Base-by-base conservation (phyloP, 1,140 invertebrate species). In the Samia ricini region DNA sequence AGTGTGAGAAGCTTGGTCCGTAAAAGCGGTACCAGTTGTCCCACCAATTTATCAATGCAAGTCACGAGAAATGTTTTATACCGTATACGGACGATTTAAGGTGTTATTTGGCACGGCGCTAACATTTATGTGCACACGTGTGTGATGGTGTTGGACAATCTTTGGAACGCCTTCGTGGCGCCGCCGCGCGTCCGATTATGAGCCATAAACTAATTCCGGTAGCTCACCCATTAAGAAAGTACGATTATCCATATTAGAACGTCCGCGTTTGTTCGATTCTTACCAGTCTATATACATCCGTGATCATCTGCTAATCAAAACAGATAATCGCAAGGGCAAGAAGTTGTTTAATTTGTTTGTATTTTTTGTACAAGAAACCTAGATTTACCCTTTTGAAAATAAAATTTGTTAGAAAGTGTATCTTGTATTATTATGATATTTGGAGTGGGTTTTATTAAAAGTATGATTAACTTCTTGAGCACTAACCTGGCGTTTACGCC, bases 171-270 rank as follows among this genome's bases (percentile, higher is more conserved):
- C 81, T 81, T 69, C 64, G 70, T 75, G 85, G 85, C 85, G 85
- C 85, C 85, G 74, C 61, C 63, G 74, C 68, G n/a, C 67, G 69
- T 69, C 72, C 82, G 83, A 85, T 88, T 85, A 88, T 79, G 81
- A 79, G 79, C 81, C 72, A 87, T 89, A 85, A 85, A 88, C 72
- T 71, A 88, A 89, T 87, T 87, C 86, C 86, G 81, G 86, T 87
- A 89, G 86, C 86, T 60, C 61, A 65, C 68, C 76, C 72, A 80
- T 82, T 85, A 83, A 76, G 66, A 68, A 77, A 61, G 55, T 75
- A 76, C 72, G 73, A 77, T 81, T 84, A 84, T 81, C 76, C 70
- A 65, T 79, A 42, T 42, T 42, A 42, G 33, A 12, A 15, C n/a
- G 33, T 42, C 15, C 33, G 33, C 33, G 15, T 71, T 77, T 80